Base-by-base conservation (phyloP, 2,888 invertebrate species). In the Trichopria drosophilae region DNA sequence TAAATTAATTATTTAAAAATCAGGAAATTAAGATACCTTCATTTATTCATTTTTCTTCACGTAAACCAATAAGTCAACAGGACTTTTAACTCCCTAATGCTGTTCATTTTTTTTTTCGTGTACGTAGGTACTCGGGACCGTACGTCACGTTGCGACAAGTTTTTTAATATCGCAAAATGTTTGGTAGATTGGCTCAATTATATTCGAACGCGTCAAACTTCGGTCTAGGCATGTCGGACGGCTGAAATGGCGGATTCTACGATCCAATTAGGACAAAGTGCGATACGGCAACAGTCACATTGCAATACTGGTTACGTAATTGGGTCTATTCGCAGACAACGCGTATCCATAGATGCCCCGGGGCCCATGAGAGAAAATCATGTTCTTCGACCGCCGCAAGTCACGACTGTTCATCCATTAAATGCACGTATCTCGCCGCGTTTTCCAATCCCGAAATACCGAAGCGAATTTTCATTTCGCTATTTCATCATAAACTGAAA, bases 261-360 rank as follows among this genome's bases (percentile, higher is more conserved):
- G 64, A 65, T 69, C 71, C 72, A 71, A 72, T 72, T 72, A 73
- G 67, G 66, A 65, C 56, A 50, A 61, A 62, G 61, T 60, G 55
- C 63, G 66, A 69, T 61, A 66, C 64, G 67, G 67, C 70, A 73
- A 72, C 68, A 69, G 66, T 71, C 67, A 61, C 63, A 55, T 32
- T 18, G n/a, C 15, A 12, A 15, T 10, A 28, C 54, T 45, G 45
- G 53, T 51, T 51, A 53, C 52, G 55, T 53, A 44, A 75, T 75
- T 74, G 62, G 73, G 73, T 66, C 71, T 72, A 73, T 75, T 73
- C 72, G 63, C 63, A 68, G 71, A 71, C 69, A 66, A 63, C 75
- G 75, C 73, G 73, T 74, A 68, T 58, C 64, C 58, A 62, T 62
- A 48, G 57, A 54, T 59, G 64, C 69, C 71, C 63, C 35, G 39